Conservation (phyloP, 2,888 invertebrate species). For the Seira musarum region DNA sequence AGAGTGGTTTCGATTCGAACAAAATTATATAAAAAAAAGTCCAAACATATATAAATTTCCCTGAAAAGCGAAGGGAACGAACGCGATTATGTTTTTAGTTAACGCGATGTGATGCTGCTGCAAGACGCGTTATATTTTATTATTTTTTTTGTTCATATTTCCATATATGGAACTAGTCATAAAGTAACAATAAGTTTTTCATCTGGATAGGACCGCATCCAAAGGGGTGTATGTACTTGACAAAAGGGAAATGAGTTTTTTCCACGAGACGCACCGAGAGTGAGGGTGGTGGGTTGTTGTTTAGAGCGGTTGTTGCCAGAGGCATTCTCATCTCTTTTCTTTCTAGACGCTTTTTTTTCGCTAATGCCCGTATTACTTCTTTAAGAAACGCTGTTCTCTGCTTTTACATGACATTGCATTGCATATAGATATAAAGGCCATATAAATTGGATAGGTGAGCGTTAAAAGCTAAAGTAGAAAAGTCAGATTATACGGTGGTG, state of each 20-base stretch:
- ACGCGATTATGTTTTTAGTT: too few relatives aligned
- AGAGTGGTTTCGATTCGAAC: background rate
- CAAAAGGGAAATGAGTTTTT: slow-evolving; percentile 70
- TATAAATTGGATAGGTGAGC: background rate
- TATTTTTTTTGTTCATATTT: slow-evolving; percentile 15
- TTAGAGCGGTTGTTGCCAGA: slow-evolving; percentile 69
- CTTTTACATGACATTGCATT: too few relatives aligned
- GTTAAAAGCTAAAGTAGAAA: background rate
- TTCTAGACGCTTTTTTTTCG: slow-evolving; percentile 17
- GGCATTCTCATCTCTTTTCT: slow-evolving; percentile 49
- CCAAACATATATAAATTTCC: background rate
- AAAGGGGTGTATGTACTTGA: slow-evolving; percentile 65
- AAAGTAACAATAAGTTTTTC: slow-evolving; percentile 58
- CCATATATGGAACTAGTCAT: slow-evolving; percentile 51
- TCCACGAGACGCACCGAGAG: slow-evolving; percentile 36
- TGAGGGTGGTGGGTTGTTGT: slow-evolving; percentile 68
- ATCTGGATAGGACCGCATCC: slow-evolving; percentile 59
- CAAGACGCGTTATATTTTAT: background rate
- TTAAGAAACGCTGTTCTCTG: background rate
- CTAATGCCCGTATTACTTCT: background rate
- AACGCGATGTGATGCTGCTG: background rate
- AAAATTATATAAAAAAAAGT: background rate
- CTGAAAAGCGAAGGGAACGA: background rate
- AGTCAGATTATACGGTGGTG: background rate
- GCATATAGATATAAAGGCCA: background rate